Percentiles rank a stretch among this genome's conserved stretches.
These are phyloP conservation scores for Rotaria macrura DNA, from an alignment of 2,888 invertebrate species.

Conservation along the genomic window DNA sequence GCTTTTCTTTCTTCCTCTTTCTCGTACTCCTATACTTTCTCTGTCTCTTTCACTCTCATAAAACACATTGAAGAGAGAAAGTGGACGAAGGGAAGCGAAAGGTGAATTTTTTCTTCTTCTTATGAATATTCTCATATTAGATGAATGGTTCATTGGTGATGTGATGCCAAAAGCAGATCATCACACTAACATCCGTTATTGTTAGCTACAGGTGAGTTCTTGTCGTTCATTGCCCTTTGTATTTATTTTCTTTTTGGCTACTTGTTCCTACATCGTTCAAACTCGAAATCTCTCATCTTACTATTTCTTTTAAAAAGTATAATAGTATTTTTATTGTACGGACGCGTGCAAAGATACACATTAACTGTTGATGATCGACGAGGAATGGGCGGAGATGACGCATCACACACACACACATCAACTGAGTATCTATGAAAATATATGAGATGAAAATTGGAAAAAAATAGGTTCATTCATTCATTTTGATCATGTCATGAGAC, in stretches of 20 bases:
- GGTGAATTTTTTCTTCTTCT: not conserved
- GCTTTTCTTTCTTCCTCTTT: not conserved
- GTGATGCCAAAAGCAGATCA: not conserved
- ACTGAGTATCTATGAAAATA: not conserved
- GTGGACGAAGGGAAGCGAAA: not conserved
- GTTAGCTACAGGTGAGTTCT: not conserved
- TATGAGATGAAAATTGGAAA: not conserved
- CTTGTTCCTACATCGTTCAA: not conserved
- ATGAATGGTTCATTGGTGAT: not conserved
- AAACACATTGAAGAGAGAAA: not conserved
- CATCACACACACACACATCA: not conserved
- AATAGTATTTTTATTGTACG: not conserved
- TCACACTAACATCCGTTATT: not conserved
- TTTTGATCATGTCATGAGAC: constrained; percentile 1
- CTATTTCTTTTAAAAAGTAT: not conserved
- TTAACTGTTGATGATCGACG: constrained; percentile 6
- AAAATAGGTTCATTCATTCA: not conserved
- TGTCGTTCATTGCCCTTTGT: not conserved
- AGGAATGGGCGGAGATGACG: not conserved
- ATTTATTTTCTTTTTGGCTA: not conserved
- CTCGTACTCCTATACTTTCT: not conserved
- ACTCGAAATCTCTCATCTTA: not conserved
- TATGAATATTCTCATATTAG: not conserved
- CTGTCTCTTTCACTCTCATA: not conserved
- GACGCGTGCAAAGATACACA: not conserved